These are phyloP conservation scores for Loxodonta africana DNA, from an alignment of 2,113 vertebrate species.

Conservation along the genomic window DNA sequence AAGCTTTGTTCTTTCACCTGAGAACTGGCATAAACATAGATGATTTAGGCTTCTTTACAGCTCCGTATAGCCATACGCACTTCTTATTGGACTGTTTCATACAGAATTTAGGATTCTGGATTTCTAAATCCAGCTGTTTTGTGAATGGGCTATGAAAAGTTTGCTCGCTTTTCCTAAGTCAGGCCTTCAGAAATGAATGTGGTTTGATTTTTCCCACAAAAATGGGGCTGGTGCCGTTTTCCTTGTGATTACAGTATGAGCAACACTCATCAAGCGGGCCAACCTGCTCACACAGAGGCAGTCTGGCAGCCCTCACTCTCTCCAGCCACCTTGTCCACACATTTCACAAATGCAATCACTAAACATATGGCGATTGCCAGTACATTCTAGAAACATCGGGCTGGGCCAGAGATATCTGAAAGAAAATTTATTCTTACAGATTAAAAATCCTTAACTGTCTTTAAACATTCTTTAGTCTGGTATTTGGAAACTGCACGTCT, in stretches of 20 bases:
- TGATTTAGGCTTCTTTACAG: background rate
- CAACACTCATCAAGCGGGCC: slow-evolving; percentile 45
- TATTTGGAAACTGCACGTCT: background rate
- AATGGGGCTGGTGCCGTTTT: background rate
- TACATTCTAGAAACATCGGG: slow-evolving; percentile 67
- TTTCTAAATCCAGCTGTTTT: background rate
- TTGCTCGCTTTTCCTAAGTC: background rate
- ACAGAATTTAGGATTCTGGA: background rate
- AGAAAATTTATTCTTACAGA: slow-evolving; percentile 65
- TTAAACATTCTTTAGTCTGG: background rate
- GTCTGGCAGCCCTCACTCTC: slow-evolving; percentile 77
- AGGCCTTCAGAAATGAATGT: slow-evolving; percentile 12
- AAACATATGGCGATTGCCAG: slow-evolving; percentile 79
- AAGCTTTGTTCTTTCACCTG: background rate
- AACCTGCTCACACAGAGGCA: slow-evolving; percentile 6
- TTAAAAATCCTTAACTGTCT: slow-evolving; percentile 55
- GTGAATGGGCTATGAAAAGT: background rate
- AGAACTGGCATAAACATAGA: background rate
- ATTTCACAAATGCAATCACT: slow-evolving; percentile 59
- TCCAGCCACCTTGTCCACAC: slow-evolving; percentile 71
- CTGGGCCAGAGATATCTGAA: slow-evolving; percentile 61
- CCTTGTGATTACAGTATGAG: slow-evolving; percentile 19
- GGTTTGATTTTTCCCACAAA: slow-evolving; percentile 57
- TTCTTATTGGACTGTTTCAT: background rate
- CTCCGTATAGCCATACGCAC: accelerated